Evolutionary conservation across 1,140 invertebrate species (phyloP).

Genomic region (Portunus trituberculatus): DNA sequence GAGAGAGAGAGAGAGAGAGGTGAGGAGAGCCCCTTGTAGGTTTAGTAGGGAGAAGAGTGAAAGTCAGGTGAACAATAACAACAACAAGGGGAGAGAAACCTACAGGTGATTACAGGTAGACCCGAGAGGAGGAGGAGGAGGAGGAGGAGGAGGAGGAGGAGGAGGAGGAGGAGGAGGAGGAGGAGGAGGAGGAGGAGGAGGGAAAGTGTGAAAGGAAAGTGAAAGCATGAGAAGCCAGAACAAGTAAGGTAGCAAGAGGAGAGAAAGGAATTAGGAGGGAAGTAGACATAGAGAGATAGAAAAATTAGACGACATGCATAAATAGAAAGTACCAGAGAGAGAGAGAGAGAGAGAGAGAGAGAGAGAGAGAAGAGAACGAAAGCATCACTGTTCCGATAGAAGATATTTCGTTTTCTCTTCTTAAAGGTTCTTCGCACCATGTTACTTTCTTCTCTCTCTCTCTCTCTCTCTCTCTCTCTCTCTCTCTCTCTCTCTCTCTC

Average conservation of each 20-base stretch:
- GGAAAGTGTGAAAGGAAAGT: conserved; percentile 14
- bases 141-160: background rate
- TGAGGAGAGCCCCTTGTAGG: background rate
- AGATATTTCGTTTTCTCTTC: too few relatives aligned
- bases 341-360: background rate
- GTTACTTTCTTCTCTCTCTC: background rate
- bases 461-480: conserved; percentile 42
- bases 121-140: background rate
- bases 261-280: background rate
- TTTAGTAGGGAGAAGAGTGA: background rate
- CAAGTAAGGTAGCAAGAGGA: background rate
- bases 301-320: too few relatives aligned
- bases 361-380: background rate
- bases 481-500: conserved; percentile 56
- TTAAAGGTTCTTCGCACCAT: background rate
- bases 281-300: background rate
- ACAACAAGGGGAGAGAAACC: background rate
- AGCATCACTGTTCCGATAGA: background rate
- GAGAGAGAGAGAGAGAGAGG: conserved; percentile 34
- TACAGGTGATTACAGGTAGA: conserved; percentile 8
- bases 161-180: background rate
- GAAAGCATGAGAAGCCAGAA: conserved; percentile 17
- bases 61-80: background rate
- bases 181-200: background rate
- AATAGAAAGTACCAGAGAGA: background rate